Evolutionary conservation across 2,113 vertebrate genomes (phyloP).

Genomic region (Phoenicopterus ruber): DNA sequence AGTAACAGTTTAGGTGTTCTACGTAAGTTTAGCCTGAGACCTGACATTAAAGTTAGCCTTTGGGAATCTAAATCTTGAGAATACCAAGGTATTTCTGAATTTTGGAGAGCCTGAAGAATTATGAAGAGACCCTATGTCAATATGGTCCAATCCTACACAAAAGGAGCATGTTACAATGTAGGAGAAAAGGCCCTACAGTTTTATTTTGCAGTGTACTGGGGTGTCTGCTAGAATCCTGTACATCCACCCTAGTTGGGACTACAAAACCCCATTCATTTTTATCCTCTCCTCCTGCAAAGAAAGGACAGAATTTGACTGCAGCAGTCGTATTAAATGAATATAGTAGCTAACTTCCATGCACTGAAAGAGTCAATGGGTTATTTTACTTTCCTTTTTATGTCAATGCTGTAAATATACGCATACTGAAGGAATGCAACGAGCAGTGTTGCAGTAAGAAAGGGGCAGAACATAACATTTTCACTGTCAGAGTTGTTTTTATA

Average conservation of each 20-base stretch:
- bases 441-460: neutral
- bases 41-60: neutral
- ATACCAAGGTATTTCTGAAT: neutral
- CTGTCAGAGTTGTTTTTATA: slow-evolving; percentile 7
- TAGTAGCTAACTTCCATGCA: neutral
- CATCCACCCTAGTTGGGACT: neutral
- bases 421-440: neutral
- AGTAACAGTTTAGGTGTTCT: neutral
- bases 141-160: neutral
- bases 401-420: neutral
- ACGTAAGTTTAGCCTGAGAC: neutral
- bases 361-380: neutral
- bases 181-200: neutral
- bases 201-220: neutral
- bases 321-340: neutral
- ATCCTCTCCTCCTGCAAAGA: neutral
- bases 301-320: neutral
- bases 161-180: neutral
- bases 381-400: neutral
- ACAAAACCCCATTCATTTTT: neutral
- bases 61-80: neutral
- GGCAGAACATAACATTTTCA: neutral
- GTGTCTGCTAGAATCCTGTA: neutral
- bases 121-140: neutral
- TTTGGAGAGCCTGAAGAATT: neutral